Base-by-base conservation (phyloP, 1,140 invertebrate genomes). In the Achroia grisella region DNA sequence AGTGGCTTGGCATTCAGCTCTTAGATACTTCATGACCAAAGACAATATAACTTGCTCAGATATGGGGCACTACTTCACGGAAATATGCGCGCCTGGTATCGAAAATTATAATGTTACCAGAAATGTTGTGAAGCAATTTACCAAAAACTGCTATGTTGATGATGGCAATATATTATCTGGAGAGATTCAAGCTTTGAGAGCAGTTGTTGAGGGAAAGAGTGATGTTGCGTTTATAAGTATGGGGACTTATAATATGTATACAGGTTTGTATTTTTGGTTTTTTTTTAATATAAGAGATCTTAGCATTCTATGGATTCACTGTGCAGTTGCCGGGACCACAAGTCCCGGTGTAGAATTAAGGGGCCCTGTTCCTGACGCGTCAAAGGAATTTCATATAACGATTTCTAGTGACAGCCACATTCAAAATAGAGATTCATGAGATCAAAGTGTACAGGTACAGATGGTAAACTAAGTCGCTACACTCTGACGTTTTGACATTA, bases 201-300 rank as follows among this genome's bases (percentile, higher is more conserved):
- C 95, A 70, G 85, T 98, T 6, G 88, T 91, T n/a, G 91, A 93
- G 65, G 91, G 89, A 10, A 87, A 87, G 12, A 95, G 90, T 14
- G 94, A 98, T 70, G 94, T 98, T 0, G 95, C 95, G 0, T 97
- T 98, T 73, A 86, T 97, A 0, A 92, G 92, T 43, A 87, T 90
- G 43, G 90, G 89, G 34, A 90, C 90, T 2, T 90, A 93, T 30
- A 88, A 91, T 34, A 90, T 91, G 67, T 89, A 88, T 51, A 72
- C 87, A 56, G 86, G 88, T 88, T 82, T 82, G 48, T 23, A 6
- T 23, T 23, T 23, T 23, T 23, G 2, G 6, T 3, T 23, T 6
- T 6, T 3, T 23, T 23, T 23, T 23, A 23, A 3, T 23, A 2
- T 23, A 23, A 23, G 17, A 2, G 2, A 23, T 23, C 17, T 23